Evolutionary conservation across 2,888 invertebrate species (phyloP), one percentile per base, ranked within the genome.

Genomic region (Malacosoma neustria): DNA sequence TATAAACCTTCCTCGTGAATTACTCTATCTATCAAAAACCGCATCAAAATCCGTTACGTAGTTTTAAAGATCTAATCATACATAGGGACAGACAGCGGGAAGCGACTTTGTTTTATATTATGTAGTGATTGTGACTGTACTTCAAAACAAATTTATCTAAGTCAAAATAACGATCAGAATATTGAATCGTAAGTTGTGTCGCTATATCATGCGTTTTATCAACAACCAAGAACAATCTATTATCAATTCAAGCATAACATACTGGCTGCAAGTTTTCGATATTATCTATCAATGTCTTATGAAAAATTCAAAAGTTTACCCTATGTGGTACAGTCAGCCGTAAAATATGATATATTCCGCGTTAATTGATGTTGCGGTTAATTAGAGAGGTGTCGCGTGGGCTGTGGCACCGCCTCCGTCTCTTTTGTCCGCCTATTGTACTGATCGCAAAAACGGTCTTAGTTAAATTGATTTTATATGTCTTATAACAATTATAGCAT

Each of bases 341-440:
- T n/a, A 22, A 5, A 4, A 7, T 22, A 22, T 22, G 22, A 22
- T 5, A 22, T 22, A 22, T 5, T 22, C 6, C 9, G 22, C 5
- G 69, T 76, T 79, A 80, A 79, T 79, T 76, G 77, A 56, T 61
- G 54, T 45, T 46, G 49, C 54, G 56, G 63, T 77, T 80, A 81
- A 80, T 80, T 80, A 76, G 73, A 54, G 67, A 65, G 60, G 62
- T 74, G 76, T 76, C 76, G 75, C 69, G 73, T 68, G 72, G 72
- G 72, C 70, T 53, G 31, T 30, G 15, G 9, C 45, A 49, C 53
- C 73, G 70, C 72, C 69, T 67, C 69, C 69, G 62, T 70, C 43
- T 46, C 39, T 46, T 33, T 39, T 34, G 52, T 48, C 32, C 30
- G 51, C 51, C 30, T 41, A 29, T 13, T 12, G 61, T 57, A 65